These are phyloP conservation scores for Glossosoma conforme DNA, from an alignment of 1,140 invertebrate species.

Conservation along the genomic window DNA sequence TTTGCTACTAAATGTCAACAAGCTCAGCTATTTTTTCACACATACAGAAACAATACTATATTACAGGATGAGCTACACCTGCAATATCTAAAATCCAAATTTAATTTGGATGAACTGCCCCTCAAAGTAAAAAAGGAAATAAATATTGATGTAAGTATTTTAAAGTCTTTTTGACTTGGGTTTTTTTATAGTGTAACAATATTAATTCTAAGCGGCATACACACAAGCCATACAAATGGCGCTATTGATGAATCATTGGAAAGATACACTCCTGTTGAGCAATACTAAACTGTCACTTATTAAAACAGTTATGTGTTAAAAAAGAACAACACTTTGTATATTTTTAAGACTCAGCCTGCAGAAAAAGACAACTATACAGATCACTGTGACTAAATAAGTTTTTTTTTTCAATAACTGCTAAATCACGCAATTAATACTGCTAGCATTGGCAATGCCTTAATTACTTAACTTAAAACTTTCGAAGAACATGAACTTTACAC, in stretches of 20 bases:
- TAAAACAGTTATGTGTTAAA: not conserved
- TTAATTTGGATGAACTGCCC: slow-evolving; percentile 5
- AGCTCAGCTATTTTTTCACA: slow-evolving; percentile 12
- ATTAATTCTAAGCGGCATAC: not conserved
- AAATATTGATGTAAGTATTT: slow-evolving; percentile 12
- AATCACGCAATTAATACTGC: too few species aligned
- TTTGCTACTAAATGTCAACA: slow-evolving; percentile 19
- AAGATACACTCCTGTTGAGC: not conserved
- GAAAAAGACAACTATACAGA: too few species aligned
- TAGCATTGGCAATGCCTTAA: too few species aligned
- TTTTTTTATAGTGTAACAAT: slow-evolving; percentile 2
- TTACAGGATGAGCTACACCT: slow-evolving; percentile 14
- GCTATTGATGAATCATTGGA: not conserved
- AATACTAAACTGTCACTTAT: not conserved
- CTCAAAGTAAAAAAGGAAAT: slow-evolving; percentile 20
- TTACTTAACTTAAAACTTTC: too few species aligned
- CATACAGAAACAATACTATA: slow-evolving; percentile 2
- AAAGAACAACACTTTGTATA: too few species aligned
- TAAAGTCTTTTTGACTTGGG: not conserved
- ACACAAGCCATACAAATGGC: not conserved
- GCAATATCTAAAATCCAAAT: slow-evolving; percentile 17
- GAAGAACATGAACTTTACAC: too few species aligned
- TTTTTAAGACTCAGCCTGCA: too few species aligned
- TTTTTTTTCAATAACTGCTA: too few species aligned
- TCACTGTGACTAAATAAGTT: too few species aligned